Evolutionary conservation across 2,888 invertebrate genomes (phyloP), one percentile per base, ranked within the genome.

Genomic region (Anthophora plumipes): DNA sequence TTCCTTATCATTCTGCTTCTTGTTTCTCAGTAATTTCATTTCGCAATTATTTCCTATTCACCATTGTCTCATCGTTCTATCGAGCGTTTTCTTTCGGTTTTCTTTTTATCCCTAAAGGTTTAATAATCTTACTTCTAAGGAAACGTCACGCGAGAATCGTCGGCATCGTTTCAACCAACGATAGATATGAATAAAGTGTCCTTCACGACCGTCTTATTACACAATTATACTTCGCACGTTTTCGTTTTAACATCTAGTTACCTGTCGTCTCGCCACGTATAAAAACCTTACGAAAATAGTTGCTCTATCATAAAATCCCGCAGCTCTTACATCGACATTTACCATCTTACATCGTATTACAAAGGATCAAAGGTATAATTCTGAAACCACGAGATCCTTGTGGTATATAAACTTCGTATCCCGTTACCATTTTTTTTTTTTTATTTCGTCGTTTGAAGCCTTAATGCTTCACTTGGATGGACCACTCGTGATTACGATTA

Each of bases 251-350:
- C 77, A 80, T 71, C 75, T 83, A 84, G 63, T n/a, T 82, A 71
- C 80, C 75, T 72, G 48, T 61, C 77, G 48, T 61, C 77, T 79
- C 71, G 83, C 71, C 83, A 77, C 71, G 88, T 91, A 90, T 91
- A 91, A 91, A 91, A 92, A 90, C 87, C 85, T 91, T 92, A 92
- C 87, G 91, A 91, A 91, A 91, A 91, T 91, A 91, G 91, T 89
- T 86, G 88, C 88, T 91, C 88, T 90, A 84, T 90, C 89, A 83
- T 89, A 90, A 88, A 90, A 89, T 73, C 86, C 85, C 80, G 78
- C 84, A 60, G 68, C 74, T 64, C 54, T 79, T 74, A 74, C 4
- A 31, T n/a, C 61, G 50, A 64, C 80, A 50, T 69, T n/a, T 70
- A 71, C 71, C 78, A 67, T 39, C 20, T 70, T 55, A 64, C 37